Conservation (phyloP, 2,113 vertebrate species). For the Odontophorus gujanensis region DNA sequence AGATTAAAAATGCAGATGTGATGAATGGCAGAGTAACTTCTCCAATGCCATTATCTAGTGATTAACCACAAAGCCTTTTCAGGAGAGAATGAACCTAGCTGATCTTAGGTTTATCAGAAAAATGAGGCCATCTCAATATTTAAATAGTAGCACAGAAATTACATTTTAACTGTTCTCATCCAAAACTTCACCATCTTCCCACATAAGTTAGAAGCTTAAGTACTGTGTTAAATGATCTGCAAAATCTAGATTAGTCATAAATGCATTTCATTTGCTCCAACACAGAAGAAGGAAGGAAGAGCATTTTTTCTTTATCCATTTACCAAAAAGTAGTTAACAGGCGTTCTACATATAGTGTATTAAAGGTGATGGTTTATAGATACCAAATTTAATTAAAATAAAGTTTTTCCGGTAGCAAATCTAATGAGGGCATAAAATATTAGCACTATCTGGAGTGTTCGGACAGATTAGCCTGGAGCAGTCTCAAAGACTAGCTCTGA, state of each 20-base stretch:
- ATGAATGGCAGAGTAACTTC: background rate
- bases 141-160: background rate
- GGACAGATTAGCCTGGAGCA: background rate
- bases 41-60: background rate
- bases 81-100: background rate
- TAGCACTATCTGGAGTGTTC: background rate
- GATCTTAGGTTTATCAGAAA: background rate
- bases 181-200: background rate
- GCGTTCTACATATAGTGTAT: background rate
- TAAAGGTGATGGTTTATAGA: background rate
- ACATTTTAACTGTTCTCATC: background rate
- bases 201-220: background rate
- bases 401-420: background rate
- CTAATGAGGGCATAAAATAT: background rate
- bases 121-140: background rate
- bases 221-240: background rate
- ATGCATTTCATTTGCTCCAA: background rate
- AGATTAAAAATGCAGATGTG: background rate
- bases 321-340: background rate
- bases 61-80: background rate
- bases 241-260: conserved; percentile 29
- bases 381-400: background rate
- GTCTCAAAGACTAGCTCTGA: background rate
- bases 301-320: background rate
- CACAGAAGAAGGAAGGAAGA: background rate